Conservation (phyloP, 2,797 vertebrate genomes). For the Dendrocincla tyrannina region DNA sequence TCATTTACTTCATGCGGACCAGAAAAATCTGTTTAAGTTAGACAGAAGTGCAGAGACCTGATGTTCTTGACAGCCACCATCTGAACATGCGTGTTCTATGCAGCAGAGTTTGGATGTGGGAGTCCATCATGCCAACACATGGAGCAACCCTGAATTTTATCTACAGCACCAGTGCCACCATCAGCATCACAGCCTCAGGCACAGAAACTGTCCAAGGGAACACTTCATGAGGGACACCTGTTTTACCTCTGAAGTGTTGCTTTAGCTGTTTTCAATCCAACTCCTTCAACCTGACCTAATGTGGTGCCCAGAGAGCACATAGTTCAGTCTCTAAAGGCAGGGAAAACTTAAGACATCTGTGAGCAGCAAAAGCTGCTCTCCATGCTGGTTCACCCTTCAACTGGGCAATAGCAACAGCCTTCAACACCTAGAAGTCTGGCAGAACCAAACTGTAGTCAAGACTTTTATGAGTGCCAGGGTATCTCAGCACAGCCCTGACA, state of each 20-base stretch:
- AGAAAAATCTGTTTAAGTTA: neutral
- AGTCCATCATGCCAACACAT: neutral
- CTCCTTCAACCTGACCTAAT: neutral
- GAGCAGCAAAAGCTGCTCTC: neutral
- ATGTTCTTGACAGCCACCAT: neutral
- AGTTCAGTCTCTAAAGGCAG: neutral
- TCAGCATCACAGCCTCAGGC: neutral
- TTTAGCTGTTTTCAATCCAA: neutral
- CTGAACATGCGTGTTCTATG: rapidly evolving
- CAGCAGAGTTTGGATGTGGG: neutral
- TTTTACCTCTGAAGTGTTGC: neutral
- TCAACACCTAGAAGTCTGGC: neutral
- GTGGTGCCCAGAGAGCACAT: neutral
- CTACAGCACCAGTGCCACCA: neutral
- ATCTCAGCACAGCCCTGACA: neutral
- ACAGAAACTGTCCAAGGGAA: neutral
- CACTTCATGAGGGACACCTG: neutral
- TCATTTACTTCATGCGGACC: neutral
- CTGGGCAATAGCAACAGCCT: neutral
- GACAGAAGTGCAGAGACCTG: neutral
- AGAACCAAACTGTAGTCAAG: neutral
- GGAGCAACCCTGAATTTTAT: neutral
- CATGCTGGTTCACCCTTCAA: neutral
- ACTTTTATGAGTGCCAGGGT: neutral
- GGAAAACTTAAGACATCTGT: neutral